These are phyloP conservation scores for Diorhabda carinulata DNA, from an alignment of 1,140 invertebrate species.

Conservation along the genomic window DNA sequence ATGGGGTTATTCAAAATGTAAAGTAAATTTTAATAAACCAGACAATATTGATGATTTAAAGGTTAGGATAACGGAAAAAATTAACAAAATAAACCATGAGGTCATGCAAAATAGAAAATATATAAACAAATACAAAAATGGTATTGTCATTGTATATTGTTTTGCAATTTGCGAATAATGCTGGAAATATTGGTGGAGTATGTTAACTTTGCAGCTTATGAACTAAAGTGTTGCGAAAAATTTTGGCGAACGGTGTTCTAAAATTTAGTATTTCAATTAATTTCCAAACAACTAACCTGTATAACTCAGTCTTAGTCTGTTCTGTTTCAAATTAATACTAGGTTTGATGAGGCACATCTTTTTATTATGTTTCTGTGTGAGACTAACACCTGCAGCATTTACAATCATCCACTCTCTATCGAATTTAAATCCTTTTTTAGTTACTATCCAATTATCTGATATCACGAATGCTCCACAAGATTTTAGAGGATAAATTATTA, in stretches of 20 bases:
- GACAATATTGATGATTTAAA: too few species aligned
- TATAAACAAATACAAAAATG: too few species aligned
- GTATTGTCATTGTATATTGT: too few species aligned
- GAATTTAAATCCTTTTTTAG: constrained; percentile 71
- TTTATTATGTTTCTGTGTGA: constrained; percentile 84
- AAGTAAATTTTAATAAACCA: too few species aligned
- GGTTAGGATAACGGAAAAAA: too few species aligned
- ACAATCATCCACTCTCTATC: constrained; percentile 93
- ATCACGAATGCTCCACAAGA: constrained; percentile 81
- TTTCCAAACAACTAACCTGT: constrained; percentile 52
- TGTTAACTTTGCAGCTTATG: constrained; percentile 10
- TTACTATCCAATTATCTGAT: constrained; percentile 65
- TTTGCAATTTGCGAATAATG: too few species aligned
- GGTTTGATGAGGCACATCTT: constrained; percentile 80
- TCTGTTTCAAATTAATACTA: constrained; percentile 59
- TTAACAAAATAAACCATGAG: too few species aligned
- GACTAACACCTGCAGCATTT: constrained; percentile 67
- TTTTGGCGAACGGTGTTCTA: not conserved
- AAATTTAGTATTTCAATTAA: not conserved
- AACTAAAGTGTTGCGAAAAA: not conserved
- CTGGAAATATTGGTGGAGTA: not conserved
- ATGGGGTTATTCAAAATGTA: too few species aligned
- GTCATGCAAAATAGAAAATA: too few species aligned
- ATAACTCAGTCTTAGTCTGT: constrained; percentile 63
- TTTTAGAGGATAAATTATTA: constrained; percentile 91